Evolutionary conservation across 2,113 vertebrate genomes (phyloP).

Genomic region (Eretmodus cyanostictus): DNA sequence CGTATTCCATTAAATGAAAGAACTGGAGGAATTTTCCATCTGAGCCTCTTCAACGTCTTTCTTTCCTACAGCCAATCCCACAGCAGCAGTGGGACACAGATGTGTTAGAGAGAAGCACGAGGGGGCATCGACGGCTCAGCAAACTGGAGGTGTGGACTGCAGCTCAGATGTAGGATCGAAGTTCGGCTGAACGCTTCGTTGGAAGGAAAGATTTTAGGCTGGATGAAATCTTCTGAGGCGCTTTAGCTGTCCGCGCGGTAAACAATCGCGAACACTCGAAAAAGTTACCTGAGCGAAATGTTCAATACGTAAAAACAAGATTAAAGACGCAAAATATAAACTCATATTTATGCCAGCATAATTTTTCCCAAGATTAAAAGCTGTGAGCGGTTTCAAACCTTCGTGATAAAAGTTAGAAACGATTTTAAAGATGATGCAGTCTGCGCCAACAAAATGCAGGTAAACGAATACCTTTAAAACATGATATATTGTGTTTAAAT

Average conservation of each 20-base stretch:
- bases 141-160: background rate
- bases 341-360: background rate
- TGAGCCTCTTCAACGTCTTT: background rate
- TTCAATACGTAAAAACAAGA: background rate
- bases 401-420: background rate
- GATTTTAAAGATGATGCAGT: background rate
- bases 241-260: background rate
- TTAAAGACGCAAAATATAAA: background rate
- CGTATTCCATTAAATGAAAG: background rate
- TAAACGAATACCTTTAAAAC: background rate
- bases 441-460: background rate
- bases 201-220: background rate
- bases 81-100: background rate
- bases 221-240: background rate
- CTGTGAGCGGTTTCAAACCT: background rate
- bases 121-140: background rate
- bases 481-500: background rate
- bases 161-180: background rate
- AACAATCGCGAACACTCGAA: background rate
- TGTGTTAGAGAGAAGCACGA: background rate
- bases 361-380: background rate
- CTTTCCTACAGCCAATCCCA: background rate
- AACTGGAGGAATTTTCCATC: background rate
- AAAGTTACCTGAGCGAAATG: slow-evolving; percentile 46
- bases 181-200: background rate